phyloP scores from a whole-genome alignment of 2,888 invertebrate genomes.

The Leptopilina myrica region DNA sequence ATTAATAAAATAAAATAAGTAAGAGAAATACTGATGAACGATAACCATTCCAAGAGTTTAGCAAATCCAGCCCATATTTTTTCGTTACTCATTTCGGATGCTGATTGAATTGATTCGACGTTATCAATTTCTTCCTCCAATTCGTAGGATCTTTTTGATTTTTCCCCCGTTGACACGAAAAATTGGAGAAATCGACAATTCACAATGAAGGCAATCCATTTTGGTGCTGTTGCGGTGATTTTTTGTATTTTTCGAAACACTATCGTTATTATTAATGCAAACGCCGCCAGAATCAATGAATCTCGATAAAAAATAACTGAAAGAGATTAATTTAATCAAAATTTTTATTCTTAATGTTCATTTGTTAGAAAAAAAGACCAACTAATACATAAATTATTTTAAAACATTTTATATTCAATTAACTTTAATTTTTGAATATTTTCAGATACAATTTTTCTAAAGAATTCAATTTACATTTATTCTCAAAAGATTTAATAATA shows the following conservation, averaged over 20 bases:
- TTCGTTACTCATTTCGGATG: constrained; percentile 45
- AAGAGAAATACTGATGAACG: constrained; percentile 60
- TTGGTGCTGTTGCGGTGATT: constrained; percentile 61
- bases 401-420: no score
- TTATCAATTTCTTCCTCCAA: constrained; percentile 56
- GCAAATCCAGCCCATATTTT: constrained; percentile 67
- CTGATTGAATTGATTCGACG: constrained; percentile 39
- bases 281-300: constrained; percentile 66
- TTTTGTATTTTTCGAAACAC: constrained; percentile 68
- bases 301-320: constrained; percentile 70
- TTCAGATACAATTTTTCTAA: no score
- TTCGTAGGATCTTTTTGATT: constrained; percentile 50
- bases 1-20: constrained; percentile 65
- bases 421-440: no score
- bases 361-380: not conserved
- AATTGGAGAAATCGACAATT: constrained; percentile 64
- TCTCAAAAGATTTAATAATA: no score
- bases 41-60: constrained; percentile 67
- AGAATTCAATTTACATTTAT: no score
- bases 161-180: constrained; percentile 57
- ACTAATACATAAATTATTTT: not conserved
- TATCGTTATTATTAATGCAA: constrained; percentile 67
- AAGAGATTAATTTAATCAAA: constrained; percentile 16
- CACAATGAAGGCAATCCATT: constrained; percentile 63
- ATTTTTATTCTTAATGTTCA: not conserved